Evolutionary conservation across 2,888 invertebrate genomes (phyloP), one percentile per base, ranked within the genome.

Genomic region (Rapana venosa): DNA sequence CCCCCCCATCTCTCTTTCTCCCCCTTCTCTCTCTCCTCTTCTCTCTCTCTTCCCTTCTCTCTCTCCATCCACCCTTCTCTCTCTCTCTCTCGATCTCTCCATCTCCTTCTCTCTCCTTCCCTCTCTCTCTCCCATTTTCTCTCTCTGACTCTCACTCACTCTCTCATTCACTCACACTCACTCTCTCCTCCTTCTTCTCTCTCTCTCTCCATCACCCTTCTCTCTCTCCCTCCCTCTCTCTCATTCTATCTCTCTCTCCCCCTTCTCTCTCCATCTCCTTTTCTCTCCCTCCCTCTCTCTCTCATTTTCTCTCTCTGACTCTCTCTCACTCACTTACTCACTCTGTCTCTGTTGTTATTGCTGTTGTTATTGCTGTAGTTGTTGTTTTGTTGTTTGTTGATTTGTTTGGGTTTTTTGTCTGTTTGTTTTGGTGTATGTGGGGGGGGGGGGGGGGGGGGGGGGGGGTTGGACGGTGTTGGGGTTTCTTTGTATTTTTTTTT

Each of bases 221-320:
- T 83, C 5, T 83, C 47, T 83, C 83, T 83, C 26, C 47, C 83
- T 83, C 47, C 47, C 83, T 83, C 47, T 47, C 83, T 83, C 35
- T 35, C 79, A 17, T 15, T 5, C 35, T 17, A 1, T 74, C 35
- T 79, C 17, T 79, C 79, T 79, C 32, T 32, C 79, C 32, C 35
- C 32, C 79, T 2, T 35, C 32, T 35, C 6, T 11, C 13, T 32
- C 6, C 83, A 22, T 35, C 35, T 22, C 56, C 26, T 26, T 20
- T 26, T 83, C 83, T 83, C 83, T 83, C 47, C 47, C 36, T 47
- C 83, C 47, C 32, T 35, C 79, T 79, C 26, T 83, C 83, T 47
- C 83, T 83, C 26, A 47, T 26, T 83, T 22, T 83, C 81, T 83
- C 81, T 5, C n/a, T n/a, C n/a, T n/a, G n/a, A n/a, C 47, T 47